Evolutionary conservation across 2,113 vertebrate genomes (phyloP), one percentile per base, ranked within the genome.

Genomic region (Phycodurus eques): DNA sequence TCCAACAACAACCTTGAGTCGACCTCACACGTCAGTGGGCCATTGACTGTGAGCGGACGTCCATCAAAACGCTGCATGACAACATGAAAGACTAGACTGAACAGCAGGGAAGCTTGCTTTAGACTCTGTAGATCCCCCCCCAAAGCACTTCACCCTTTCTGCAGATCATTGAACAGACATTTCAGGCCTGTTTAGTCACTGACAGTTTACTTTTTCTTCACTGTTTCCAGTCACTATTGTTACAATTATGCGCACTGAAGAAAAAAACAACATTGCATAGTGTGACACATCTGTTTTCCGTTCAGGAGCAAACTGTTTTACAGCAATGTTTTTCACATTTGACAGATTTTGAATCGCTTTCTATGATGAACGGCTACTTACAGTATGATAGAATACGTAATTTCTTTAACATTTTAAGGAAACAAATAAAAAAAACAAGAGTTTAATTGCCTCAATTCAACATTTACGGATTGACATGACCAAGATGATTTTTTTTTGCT

Each of bases 1-100:
- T 64, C 39, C 27, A 13, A 33, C 11, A 62, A 62, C 43, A 76
- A 71, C 76, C 71, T 65, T 77, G 71, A 74, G 31, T 57, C 51
- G 69, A 71, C 43, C 27, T 60, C 65, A 66, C 53, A 10, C 35
- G 43, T 74, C 64, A 74, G 20, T 42, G n/a, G 17, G 31, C 27
- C 59, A 68, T 57, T 65, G 70, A 35, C 62, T 47, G 72, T 75
- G 66, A 74, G 51, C 27, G 54, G 10, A 5, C 2, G 54, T 62
- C 74, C 31, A 67, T 62, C 20, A 76, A 49, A 71, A 74, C 12
- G 0, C 47, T 31, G 33, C 35, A 31, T 47, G 44, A 65, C 57
- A 66, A 71, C 39, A 49, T 64, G 5, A 20, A 60, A 46, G 35
- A n/a, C 15, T 2, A 63, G 46, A 57, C 35, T 43, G 39, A 77